Percentiles rank a stretch among this genome's conserved stretches.
Evolutionary conservation across 2,888 invertebrate genomes (phyloP).

Genomic region (Yponomeuta malinellus): DNA sequence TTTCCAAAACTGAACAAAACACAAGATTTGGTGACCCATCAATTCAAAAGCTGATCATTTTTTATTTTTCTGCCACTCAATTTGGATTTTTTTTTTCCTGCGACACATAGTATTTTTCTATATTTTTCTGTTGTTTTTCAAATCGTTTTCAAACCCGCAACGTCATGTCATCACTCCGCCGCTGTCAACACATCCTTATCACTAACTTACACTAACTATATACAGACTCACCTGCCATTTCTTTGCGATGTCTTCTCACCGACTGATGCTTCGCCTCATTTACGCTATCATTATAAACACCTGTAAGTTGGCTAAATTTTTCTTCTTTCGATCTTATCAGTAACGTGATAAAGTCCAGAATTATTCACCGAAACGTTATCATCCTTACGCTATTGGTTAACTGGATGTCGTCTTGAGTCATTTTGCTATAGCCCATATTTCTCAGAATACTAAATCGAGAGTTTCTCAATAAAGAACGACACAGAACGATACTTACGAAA

Average conservation of each 20-base stretch:
- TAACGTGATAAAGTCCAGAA: not conserved
- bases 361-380: not conserved
- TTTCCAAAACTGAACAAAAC: too few relatives aligned
- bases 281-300: constrained; percentile 28
- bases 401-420: not conserved
- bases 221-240: constrained; percentile 43
- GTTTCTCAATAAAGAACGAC: too few relatives aligned
- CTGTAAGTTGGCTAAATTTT: not conserved
- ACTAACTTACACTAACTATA: constrained; percentile 32
- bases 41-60: too few relatives aligned
- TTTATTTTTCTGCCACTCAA: too few relatives aligned
- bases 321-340: not conserved
- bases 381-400: not conserved
- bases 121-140: too few relatives aligned
- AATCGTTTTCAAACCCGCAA: not conserved
- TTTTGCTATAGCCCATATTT: not conserved
- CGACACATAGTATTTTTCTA: too few relatives aligned
- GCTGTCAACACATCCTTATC: constrained; percentile 24
- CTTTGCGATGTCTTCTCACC: constrained; percentile 25
- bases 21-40: too few relatives aligned
- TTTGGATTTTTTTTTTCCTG: too few relatives aligned
- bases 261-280: constrained; percentile 26
- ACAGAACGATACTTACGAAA: too few relatives aligned
- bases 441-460: too few relatives aligned
- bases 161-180: not conserved